Evolutionary conservation across 1,140 invertebrate genomes (phyloP).

Genomic region (Battus philenor): DNA sequence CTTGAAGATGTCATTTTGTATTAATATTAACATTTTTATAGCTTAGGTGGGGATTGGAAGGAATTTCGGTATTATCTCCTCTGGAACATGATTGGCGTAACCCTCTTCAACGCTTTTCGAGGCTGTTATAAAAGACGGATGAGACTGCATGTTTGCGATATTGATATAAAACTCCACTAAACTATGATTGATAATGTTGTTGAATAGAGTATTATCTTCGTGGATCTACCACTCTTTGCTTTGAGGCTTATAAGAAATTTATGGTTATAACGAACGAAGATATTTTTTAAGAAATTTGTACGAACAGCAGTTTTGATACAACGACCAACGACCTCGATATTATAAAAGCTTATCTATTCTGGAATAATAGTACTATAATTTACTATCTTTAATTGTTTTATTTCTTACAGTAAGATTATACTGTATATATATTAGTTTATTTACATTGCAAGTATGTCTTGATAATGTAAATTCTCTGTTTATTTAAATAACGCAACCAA

Average conservation of each 20-base stretch:
- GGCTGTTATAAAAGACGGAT: conserved; percentile 45
- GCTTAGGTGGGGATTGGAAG: conserved; percentile 5
- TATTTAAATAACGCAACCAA: too few species aligned
- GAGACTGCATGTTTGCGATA: conserved; percentile 50
- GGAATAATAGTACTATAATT: too few species aligned
- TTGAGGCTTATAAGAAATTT: conserved; percentile 43
- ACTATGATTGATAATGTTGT: conserved; percentile 65
- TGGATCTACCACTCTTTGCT: conserved; percentile 18
- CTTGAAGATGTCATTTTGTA: conserved; percentile 3
- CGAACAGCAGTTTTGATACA: too few species aligned
- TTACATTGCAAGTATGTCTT: too few species aligned
- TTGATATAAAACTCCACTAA: conserved; percentile 52
- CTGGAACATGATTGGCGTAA: conserved; percentile 44
- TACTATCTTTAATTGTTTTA: too few species aligned
- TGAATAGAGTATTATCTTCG: conserved; percentile 42
- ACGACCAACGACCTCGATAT: too few species aligned
- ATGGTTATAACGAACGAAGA: conserved; percentile 56
- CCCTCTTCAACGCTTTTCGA: conserved; percentile 34
- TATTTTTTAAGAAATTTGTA: too few species aligned
- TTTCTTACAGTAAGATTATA: too few species aligned
- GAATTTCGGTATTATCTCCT: conserved; percentile 14
- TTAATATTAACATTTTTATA: conserved; percentile 14
- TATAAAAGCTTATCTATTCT: too few species aligned
- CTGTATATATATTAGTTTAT: too few species aligned
- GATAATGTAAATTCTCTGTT: too few species aligned